Percentiles rank a stretch among this genome's conserved stretches.
phyloP scores from a whole-genome alignment of 2,888 invertebrate genomes.

The Ennomos erosarius region DNA sequence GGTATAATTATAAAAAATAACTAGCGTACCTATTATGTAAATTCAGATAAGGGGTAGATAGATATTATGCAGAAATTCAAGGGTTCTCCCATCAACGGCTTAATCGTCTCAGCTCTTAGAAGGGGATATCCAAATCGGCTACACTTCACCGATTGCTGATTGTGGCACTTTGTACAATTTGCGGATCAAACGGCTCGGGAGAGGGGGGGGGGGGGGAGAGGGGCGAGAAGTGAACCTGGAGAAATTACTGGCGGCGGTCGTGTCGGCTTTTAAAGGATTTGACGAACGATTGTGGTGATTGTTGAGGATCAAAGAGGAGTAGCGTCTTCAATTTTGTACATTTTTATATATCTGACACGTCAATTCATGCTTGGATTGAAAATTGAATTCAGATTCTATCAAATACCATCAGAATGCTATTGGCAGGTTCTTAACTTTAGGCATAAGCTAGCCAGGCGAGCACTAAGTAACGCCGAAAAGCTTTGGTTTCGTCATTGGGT shows the following conservation, averaged over 20 bases:
- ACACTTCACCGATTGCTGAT: slow-evolving; percentile 46
- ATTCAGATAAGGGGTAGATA: background rate
- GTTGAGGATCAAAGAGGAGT: background rate
- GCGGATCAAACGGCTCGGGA: slow-evolving; percentile 31
- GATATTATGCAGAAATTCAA: background rate
- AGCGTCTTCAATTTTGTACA: too few species aligned
- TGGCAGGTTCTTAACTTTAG: too few species aligned
- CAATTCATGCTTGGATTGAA: too few species aligned
- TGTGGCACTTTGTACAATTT: slow-evolving; percentile 61
- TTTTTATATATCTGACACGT: too few species aligned
- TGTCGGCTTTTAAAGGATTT: slow-evolving; percentile 15
- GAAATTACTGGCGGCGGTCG: slow-evolving; percentile 19
- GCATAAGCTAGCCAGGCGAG: too few species aligned
- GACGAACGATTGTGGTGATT: slow-evolving; percentile 15
- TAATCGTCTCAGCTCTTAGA: slow-evolving; percentile 18
- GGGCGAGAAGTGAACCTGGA: slow-evolving; percentile 16
- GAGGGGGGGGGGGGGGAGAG: background rate
- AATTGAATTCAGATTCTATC: too few species aligned
- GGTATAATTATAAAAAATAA: too few species aligned
- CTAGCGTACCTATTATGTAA: too few species aligned
- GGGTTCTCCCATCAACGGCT: slow-evolving; percentile 16
- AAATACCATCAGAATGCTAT: too few species aligned
- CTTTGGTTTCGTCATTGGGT: too few species aligned
- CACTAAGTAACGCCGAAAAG: too few species aligned
- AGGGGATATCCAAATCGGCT: slow-evolving; percentile 35